Conservation (phyloP, 2,113 vertebrate species). For the Phalacrocorax aristotelis region DNA sequence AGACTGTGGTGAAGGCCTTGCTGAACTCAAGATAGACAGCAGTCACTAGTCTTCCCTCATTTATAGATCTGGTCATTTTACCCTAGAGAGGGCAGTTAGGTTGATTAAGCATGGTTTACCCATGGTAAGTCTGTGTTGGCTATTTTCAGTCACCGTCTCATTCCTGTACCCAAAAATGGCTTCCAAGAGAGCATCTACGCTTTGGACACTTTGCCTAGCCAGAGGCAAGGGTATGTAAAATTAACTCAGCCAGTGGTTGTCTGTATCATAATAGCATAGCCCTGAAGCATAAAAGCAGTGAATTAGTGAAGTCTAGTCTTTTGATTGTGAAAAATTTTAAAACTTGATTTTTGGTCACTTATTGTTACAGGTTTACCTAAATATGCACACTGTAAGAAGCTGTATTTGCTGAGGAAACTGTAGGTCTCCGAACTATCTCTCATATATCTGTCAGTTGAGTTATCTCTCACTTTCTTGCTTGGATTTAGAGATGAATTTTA, state of each 20-base stretch:
- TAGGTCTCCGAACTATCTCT: background rate
- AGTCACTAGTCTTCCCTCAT: background rate
- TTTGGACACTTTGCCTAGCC: background rate
- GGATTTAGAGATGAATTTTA: background rate
- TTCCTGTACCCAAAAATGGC: background rate
- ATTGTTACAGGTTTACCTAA: background rate
- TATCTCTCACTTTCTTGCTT: background rate
- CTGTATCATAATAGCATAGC: fast-evolving
- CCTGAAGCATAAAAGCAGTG: background rate
- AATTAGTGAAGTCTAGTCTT: background rate
- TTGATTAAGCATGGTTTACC: background rate
- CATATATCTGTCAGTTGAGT: background rate
- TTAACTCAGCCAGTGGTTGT: background rate
- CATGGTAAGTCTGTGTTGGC: background rate
- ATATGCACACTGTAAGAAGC: background rate
- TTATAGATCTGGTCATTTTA: background rate
- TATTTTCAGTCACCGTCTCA: background rate
- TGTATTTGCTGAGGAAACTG: background rate
- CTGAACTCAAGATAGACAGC: background rate
- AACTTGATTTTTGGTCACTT: background rate
- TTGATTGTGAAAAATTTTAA: background rate
- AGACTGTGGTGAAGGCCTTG: background rate
- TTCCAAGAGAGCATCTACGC: fast-evolving
- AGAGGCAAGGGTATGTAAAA: background rate
- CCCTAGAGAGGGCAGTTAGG: background rate